phyloP scores from a whole-genome alignment of 2,113 vertebrate genomes.

The Pteropus alecto region DNA sequence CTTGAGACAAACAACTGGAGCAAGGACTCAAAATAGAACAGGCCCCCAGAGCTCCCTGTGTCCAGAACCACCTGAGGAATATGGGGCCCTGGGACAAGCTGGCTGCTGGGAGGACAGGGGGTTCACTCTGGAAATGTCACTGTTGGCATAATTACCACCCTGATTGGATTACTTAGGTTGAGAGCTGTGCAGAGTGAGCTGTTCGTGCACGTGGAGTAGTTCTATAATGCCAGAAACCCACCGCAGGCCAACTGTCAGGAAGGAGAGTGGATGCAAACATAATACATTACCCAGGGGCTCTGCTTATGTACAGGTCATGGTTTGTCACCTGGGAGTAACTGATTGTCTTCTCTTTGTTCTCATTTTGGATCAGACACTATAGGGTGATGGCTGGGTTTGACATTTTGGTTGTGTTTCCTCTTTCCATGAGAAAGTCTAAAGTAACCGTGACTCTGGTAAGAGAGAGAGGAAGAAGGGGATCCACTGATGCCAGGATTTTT shows the following conservation, averaged over 20 bases:
- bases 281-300: constrained; percentile 47
- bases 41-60: background rate
- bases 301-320: constrained; percentile 57
- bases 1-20: background rate
- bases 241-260: constrained; percentile 57
- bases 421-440: background rate
- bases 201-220: constrained; percentile 72
- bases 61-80: background rate
- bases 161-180: constrained; percentile 30
- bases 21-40: too few relatives aligned
- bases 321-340: constrained; percentile 59
- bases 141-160: constrained; percentile 64
- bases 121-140: constrained; percentile 27
- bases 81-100: background rate
- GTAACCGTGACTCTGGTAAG: background rate
- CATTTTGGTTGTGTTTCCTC: background rate
- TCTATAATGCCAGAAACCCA: constrained; percentile 61
- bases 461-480: background rate
- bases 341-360: constrained; percentile 50
- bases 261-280: constrained; percentile 44
- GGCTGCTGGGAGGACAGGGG: background rate
- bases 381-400: background rate
- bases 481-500: background rate
- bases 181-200: constrained; percentile 49
- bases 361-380: constrained; percentile 18